Conservation (phyloP, 2,797 vertebrate genomes). For the Ispidina picta region DNA sequence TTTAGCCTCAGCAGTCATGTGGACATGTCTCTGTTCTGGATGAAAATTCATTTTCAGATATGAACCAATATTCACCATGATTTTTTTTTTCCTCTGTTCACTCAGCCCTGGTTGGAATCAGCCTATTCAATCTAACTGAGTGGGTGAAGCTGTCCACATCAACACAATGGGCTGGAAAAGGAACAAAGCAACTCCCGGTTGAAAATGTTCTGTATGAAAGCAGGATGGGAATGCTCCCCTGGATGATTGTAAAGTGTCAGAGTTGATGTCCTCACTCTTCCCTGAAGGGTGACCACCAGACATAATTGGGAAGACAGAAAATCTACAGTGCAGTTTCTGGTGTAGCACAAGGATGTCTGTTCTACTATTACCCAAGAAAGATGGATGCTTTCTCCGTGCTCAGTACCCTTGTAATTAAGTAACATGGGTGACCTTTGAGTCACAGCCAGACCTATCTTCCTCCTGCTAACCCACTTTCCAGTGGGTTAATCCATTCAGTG, state of each 20-base stretch:
- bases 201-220: not conserved
- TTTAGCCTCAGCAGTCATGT: conserved; percentile 51
- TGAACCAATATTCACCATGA: conserved; percentile 1
- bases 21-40: conserved; percentile 7
- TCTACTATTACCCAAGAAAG: not conserved
- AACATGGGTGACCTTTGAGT: not conserved
- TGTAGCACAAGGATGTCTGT: not conserved
- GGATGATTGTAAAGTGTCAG: not conserved
- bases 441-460: not conserved
- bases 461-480: not conserved
- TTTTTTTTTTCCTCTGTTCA: not conserved
- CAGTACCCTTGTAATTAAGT: not conserved
- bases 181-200: rapidly evolving
- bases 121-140: not conserved
- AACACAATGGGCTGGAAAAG: not conserved
- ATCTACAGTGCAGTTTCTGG: not conserved
- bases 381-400: not conserved
- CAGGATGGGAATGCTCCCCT: not conserved
- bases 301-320: not conserved
- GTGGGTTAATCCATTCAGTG: not conserved
- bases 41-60: conserved; percentile 52
- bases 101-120: not conserved
- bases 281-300: not conserved
- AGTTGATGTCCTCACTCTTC: not conserved
- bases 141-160: not conserved